Evolutionary conservation across 2,113 vertebrate genomes (phyloP).

Genomic region (Salminus brasiliensis): DNA sequence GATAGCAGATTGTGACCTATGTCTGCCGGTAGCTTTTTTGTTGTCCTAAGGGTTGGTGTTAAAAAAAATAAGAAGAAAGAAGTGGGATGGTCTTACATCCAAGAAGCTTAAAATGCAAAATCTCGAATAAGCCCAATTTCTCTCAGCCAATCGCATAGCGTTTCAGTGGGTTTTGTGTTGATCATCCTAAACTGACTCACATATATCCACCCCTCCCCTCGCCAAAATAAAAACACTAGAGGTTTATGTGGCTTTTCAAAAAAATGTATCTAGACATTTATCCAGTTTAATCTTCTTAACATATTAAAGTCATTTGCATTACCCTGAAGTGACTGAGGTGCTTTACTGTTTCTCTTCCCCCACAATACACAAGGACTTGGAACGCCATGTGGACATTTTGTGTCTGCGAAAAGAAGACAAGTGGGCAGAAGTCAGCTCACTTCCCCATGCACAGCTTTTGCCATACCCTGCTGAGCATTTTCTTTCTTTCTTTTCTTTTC

Average conservation of each 20-base stretch:
- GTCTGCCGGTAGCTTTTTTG: constrained; percentile 69
- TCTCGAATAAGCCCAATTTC: constrained; percentile 81
- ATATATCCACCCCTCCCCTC: constrained; percentile 66
- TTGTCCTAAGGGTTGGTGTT: constrained; percentile 79
- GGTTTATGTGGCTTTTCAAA: constrained; percentile 82
- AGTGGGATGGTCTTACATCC: constrained; percentile 83
- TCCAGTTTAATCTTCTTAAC: constrained; percentile 87
- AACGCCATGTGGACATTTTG: constrained; percentile 76
- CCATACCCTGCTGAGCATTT: constrained; percentile 48
- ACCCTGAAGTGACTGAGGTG: constrained; percentile 81
- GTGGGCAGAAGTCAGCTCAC: constrained; percentile 76
- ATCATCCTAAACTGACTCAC: constrained; percentile 80
- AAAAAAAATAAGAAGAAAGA: constrained; percentile 77
- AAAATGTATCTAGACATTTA: constrained; percentile 84
- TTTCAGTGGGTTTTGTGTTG: constrained; percentile 74
- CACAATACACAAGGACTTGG: constrained; percentile 72
- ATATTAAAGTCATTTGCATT: constrained; percentile 86
- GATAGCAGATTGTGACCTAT: constrained; percentile 74
- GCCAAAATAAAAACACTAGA: constrained; percentile 78
- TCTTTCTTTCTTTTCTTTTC: not conserved
- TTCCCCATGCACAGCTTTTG: constrained; percentile 61
- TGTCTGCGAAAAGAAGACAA: constrained; percentile 64
- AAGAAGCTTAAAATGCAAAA: constrained; percentile 83
- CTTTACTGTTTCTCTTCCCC: constrained; percentile 70
- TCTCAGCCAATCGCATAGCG: constrained; percentile 71